Conservation (phyloP, 2,797 vertebrate species). For the Anisognathus igniventris region DNA sequence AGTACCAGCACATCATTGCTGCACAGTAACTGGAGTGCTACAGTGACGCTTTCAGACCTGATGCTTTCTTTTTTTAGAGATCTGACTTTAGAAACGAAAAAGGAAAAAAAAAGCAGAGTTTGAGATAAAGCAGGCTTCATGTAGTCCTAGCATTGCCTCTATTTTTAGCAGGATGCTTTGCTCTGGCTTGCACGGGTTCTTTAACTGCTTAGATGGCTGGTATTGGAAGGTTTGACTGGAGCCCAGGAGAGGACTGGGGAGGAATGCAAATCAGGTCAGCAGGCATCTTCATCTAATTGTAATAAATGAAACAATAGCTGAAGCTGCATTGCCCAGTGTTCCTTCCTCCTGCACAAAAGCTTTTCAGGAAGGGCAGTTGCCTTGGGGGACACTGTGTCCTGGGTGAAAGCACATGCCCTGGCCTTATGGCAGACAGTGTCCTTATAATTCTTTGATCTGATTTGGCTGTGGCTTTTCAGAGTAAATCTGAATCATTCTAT, state of each 20-base stretch:
- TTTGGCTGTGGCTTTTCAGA: slow-evolving; percentile 66
- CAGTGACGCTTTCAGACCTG: slow-evolving; percentile 7
- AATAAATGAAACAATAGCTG: neutral
- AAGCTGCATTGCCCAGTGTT: neutral
- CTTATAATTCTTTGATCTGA: slow-evolving; percentile 70
- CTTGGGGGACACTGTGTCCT: slow-evolving; percentile 32
- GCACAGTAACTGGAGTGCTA: slow-evolving; percentile 17
- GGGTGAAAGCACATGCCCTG: slow-evolving; percentile 51
- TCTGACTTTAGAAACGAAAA: slow-evolving; percentile 35
- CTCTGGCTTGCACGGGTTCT: slow-evolving; percentile 17
- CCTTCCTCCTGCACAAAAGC: slow-evolving; percentile 3
- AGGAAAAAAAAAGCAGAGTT: neutral
- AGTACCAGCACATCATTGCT: neutral
- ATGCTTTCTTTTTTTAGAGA: slow-evolving; percentile 52
- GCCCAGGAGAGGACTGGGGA: neutral
- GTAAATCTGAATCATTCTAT: slow-evolving; percentile 62
- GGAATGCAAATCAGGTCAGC: slow-evolving; percentile 33
- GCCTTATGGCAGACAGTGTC: slow-evolving; percentile 56
- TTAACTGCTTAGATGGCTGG: slow-evolving; percentile 38
- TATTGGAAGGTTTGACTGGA: slow-evolving; percentile 7
- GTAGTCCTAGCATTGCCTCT: slow-evolving; percentile 38
- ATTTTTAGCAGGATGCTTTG: slow-evolving; percentile 58
- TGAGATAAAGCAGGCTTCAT: slow-evolving; percentile 47
- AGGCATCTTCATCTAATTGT: slow-evolving; percentile 29
- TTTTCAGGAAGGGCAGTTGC: slow-evolving; percentile 44